Conservation (phyloP, 1,140 invertebrate species). For the Drosophila murphyi region DNA sequence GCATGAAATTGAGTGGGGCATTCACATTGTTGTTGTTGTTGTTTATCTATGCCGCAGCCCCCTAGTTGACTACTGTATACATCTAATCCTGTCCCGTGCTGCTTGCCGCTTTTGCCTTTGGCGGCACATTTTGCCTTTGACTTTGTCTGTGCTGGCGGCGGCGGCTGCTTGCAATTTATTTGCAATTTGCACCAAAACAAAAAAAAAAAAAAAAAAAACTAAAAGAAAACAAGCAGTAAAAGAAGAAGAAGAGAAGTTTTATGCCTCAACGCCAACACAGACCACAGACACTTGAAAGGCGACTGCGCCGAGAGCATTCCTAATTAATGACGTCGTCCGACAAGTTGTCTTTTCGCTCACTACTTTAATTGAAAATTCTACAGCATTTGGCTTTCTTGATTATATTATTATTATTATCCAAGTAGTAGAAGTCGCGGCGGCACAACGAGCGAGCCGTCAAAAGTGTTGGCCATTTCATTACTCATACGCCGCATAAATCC, state of each 20-base stretch:
- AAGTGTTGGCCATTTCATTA: conserved; percentile 58
- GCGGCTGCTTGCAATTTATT: conserved; percentile 76
- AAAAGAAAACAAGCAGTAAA: conserved; percentile 6
- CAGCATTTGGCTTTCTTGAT: conserved; percentile 33
- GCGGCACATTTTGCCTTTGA: conserved; percentile 47
- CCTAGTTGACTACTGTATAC: neutral
- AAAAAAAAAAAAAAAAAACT: conserved; percentile 51
- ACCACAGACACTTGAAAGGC: conserved; percentile 66
- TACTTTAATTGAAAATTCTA: conserved; percentile 69
- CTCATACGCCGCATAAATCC: conserved; percentile 68
- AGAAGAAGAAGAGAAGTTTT: conserved; percentile 55
- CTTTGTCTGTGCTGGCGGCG: conserved; percentile 39
- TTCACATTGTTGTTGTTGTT: conserved; percentile 18
- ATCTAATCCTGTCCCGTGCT: conserved; percentile 5
- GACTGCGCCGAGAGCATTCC: conserved; percentile 71
- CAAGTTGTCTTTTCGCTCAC: conserved; percentile 42
- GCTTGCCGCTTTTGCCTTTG: conserved; percentile 27
- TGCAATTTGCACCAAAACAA: conserved; percentile 77
- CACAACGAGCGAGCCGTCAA: conserved; percentile 38
- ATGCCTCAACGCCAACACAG: conserved; percentile 76
- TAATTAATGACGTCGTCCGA: conserved; percentile 76
- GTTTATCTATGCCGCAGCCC: neutral
- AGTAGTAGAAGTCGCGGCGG: neutral
- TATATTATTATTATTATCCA: neutral
- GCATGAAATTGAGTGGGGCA: conserved; percentile 69